Evolutionary conservation across 2,797 vertebrate species (phyloP).

Genomic region (Gadopsis bispinosus): DNA sequence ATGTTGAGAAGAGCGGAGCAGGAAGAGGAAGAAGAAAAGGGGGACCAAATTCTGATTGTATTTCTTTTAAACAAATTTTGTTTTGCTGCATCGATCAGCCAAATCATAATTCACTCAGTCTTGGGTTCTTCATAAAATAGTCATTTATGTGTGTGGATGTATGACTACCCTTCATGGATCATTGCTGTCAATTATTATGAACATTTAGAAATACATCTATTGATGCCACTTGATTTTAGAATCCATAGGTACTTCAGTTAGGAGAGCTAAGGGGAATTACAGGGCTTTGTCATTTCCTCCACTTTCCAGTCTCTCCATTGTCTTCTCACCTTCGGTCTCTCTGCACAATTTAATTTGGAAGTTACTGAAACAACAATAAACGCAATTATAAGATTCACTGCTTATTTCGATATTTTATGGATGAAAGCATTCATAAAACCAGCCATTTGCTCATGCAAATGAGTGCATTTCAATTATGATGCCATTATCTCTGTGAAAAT

Average conservation of each 20-base stretch:
- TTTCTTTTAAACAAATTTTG: constrained; percentile 6
- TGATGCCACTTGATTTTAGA: constrained; percentile 24
- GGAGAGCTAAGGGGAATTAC: background rate
- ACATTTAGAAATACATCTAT: constrained; percentile 36
- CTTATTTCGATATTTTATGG: constrained; percentile 51
- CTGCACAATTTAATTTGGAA: constrained; percentile 29
- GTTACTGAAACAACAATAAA: constrained; percentile 34
- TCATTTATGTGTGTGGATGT: background rate
- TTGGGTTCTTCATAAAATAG: constrained; percentile 22
- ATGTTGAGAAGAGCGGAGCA: background rate
- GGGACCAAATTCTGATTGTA: background rate
- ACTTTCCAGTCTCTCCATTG: background rate
- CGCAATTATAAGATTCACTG: constrained; percentile 22
- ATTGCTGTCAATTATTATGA: constrained; percentile 34
- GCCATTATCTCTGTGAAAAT: constrained; percentile 58
- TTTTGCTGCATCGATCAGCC: background rate
- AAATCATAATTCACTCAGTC: constrained; percentile 20
- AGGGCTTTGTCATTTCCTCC: background rate
- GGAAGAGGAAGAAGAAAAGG: constrained; percentile 1
- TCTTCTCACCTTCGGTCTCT: constrained; percentile 9
- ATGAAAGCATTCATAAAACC: constrained; percentile 60
- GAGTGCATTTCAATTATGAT: constrained; percentile 61
- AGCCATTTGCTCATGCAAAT: constrained; percentile 63
- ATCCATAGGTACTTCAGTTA: constrained; percentile 7
- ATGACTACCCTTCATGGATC: constrained; percentile 25